Evolutionary conservation across 2,888 invertebrate species (phyloP), one percentile per base, ranked within the genome.

Genomic region (Hypolimnas misippus): DNA sequence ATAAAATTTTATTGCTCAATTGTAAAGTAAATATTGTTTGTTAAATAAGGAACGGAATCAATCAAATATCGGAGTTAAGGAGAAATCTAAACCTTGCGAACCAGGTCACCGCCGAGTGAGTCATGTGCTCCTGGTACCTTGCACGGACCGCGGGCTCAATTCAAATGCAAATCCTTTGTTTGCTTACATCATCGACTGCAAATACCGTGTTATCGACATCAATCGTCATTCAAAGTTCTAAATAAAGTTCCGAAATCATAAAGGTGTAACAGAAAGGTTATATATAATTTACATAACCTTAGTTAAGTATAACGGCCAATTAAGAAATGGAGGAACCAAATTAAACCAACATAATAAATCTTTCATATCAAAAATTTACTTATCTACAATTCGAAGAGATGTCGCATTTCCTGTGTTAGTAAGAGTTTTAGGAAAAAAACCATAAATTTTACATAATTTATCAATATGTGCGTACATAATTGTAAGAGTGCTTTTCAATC

Each of bases 31-130:
- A 25, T 29, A 49, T 16, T 49, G 25, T 44, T 40, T 7, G 16
- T 19, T n/a, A n/a, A n/a, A n/a, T n/a, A 46, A 16, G 12, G 46
- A 46, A 46, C 4, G 21, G 19, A 46, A 21, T 46, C 49, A 29
- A 49, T 29, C 49, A 49, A 29, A 49, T 49, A 29, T n/a, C 49
- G 49, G n/a, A 7, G 6, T 29, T 29, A 33, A 46, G 17, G 25
- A 53, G 46, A 46, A 49, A 60, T 35, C 49, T 49, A 49, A 54
- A 29, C 31, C 83, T 82, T 87, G 87, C 82, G 87, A 87, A 87
- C 79, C 86, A 81, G 85, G 87, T 85, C 87, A 87, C 75, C 64
- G 75, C 75, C 75, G 76, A 72, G 67, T 75, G 71, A 70, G 58
- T 71, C 71, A 79, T 73, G 44, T 56, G 21, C 57, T 58, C 62